These are phyloP conservation scores for Cordilura impudica DNA, from an alignment of 2,888 invertebrate species.

Conservation along the genomic window DNA sequence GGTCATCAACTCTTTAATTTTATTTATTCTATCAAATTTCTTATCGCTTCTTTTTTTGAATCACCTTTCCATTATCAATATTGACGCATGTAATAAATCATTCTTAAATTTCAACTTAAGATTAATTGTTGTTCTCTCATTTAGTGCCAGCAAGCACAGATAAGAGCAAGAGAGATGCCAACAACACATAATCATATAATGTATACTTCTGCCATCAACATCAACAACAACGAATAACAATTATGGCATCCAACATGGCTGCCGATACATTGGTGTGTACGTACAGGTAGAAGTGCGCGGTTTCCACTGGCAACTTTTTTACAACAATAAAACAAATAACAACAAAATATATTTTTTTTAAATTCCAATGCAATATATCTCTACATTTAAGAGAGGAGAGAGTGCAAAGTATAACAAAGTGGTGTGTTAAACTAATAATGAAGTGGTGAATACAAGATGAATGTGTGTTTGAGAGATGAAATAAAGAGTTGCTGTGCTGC, in stretches of 20 bases:
- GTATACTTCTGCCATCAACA: constrained; percentile 1
- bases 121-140: constrained; percentile 10
- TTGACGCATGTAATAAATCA: constrained; percentile 24
- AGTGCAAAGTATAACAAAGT: neutral
- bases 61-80: neutral
- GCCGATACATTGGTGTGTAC: constrained; percentile 55
- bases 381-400: neutral
- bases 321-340: constrained; percentile 29
- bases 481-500: neutral
- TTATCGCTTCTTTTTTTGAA: no score
- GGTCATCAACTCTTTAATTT: no score
- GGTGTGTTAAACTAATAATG: neutral
- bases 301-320: constrained; percentile 50
- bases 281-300: constrained; percentile 55
- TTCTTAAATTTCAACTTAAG: neutral
- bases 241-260: constrained; percentile 76
- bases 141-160: neutral
- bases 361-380: constrained; percentile 1
- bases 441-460: constrained; percentile 8
- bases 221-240: constrained; percentile 61
- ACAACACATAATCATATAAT: neutral
- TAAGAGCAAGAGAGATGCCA: constrained; percentile 65
- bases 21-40: no score
- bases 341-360: no score
- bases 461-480: neutral